phyloP scores from a whole-genome alignment of 2,113 vertebrate genomes.

The Acinonyx jubatus region DNA sequence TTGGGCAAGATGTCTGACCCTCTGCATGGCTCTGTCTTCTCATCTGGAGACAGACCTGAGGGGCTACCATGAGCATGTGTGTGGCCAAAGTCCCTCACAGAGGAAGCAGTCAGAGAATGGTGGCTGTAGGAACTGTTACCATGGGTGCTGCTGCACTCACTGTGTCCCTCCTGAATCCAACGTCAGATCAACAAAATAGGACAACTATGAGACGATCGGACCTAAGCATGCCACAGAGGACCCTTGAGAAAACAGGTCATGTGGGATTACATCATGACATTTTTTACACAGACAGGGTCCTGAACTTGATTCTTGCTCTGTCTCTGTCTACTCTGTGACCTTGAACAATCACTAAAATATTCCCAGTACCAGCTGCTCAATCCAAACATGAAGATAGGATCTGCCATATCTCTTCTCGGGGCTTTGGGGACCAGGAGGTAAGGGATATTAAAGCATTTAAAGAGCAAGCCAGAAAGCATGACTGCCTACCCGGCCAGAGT shows the following conservation, averaged over 20 bases:
- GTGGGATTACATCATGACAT: neutral
- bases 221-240: neutral
- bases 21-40: rapidly evolving
- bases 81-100: too few relatives aligned
- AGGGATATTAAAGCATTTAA: too few relatives aligned
- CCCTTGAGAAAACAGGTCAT: neutral
- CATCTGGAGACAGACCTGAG: rapidly evolving
- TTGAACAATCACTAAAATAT: neutral
- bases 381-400: neutral
- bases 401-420: neutral
- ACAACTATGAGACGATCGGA: neutral
- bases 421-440: neutral
- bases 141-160: rapidly evolving
- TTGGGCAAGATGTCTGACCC: rapidly evolving
- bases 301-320: neutral
- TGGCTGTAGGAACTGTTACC: neutral
- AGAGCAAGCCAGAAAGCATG: neutral
- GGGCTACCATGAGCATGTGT: rapidly evolving
- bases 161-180: neutral
- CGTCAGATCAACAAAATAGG: neutral
- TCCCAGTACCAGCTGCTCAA: neutral
- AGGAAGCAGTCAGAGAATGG: neutral
- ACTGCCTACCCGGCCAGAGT: neutral
- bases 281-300: neutral
- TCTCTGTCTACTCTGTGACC: neutral